Percentiles rank a stretch among this genome's conserved stretches.
Evolutionary conservation across 2,888 invertebrate genomes (phyloP).

Genomic region (Machimus atricapillus): DNA sequence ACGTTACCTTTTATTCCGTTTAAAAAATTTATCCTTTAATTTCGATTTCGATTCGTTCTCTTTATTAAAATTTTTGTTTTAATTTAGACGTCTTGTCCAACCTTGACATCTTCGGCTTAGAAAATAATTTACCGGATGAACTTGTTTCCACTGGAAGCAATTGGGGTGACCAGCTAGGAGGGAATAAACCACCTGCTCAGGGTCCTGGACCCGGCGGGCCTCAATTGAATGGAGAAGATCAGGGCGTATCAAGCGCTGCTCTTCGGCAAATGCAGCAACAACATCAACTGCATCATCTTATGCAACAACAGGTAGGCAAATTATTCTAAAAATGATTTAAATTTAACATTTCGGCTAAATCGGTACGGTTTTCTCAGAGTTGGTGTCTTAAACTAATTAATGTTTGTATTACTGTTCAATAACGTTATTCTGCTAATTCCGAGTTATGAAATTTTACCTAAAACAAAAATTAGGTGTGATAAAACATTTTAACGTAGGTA

Average conservation of each 20-base stretch:
- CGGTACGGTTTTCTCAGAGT: not conserved
- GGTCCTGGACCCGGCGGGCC: conserved; percentile 79
- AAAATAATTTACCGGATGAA: conserved; percentile 92
- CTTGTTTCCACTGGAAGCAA: conserved; percentile 75
- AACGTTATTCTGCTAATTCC: not conserved
- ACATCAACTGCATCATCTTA: conserved; percentile 72
- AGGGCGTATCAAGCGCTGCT: conserved; percentile 50
- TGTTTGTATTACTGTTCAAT: not conserved
- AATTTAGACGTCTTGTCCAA: conserved; percentile 77
- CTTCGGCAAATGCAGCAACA: conserved; percentile 65
- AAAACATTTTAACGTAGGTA: not conserved
- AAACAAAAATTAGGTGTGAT: not conserved
- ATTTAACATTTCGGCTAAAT: not conserved
- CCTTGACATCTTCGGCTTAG: conserved; percentile 86
- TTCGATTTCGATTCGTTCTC: conserved; percentile 30
- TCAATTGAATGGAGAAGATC: conserved; percentile 75
- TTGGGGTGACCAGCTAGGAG: conserved; percentile 75
- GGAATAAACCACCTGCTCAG: conserved; percentile 80
- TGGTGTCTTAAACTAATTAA: not conserved
- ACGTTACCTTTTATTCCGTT: not conserved
- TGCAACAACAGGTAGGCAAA: conserved; percentile 65
- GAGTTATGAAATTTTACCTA: not conserved
- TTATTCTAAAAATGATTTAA: not conserved
- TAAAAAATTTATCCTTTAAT: not conserved
- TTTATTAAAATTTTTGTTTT: conserved; percentile 41